Evolutionary conservation across 1,140 invertebrate genomes (phyloP).

Genomic region (Himalopsyche phryganea): DNA sequence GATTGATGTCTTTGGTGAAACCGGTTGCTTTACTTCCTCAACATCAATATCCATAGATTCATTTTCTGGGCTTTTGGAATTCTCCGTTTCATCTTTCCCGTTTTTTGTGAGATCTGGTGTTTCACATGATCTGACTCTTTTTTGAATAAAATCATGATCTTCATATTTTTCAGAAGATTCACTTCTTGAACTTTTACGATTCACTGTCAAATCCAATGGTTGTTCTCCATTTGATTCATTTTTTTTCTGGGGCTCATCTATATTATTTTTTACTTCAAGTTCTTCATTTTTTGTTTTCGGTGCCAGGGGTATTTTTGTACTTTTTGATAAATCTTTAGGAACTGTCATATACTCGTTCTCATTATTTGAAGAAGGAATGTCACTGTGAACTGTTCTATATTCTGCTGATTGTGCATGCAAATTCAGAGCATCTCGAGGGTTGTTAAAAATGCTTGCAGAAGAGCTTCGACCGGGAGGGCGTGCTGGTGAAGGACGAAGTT

Average conservation of each 20-base stretch:
- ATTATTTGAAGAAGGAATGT: constrained; percentile 33
- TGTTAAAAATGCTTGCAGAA: constrained; percentile 43
- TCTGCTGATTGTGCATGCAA: constrained; percentile 28
- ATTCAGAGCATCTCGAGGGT: constrained; percentile 39
- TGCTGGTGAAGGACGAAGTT: constrained; percentile 62
- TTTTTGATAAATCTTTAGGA: constrained; percentile 49
- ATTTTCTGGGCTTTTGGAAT: constrained; percentile 50
- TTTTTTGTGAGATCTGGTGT: constrained; percentile 43
- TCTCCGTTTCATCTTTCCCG: constrained; percentile 36
- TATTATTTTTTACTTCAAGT: constrained; percentile 5
- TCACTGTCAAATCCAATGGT: constrained; percentile 70
- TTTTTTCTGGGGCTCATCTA: not conserved
- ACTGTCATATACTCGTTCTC: constrained; percentile 39
- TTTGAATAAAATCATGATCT: constrained; percentile 46
- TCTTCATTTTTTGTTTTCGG: constrained; percentile 11
- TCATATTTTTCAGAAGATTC: constrained; percentile 44
- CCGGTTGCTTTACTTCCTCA: constrained; percentile 42
- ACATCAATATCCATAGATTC: constrained; percentile 52
- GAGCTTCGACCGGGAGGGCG: constrained; percentile 50
- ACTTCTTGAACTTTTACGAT: constrained; percentile 50
- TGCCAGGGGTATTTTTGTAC: constrained; percentile 23
- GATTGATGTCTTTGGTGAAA: constrained; percentile 23
- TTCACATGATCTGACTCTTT: constrained; percentile 47
- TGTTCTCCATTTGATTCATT: constrained; percentile 51
- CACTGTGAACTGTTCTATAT: constrained; percentile 22